Evolutionary conservation across 2,888 invertebrate species (phyloP).

Genomic region (Chironomus tentans): DNA sequence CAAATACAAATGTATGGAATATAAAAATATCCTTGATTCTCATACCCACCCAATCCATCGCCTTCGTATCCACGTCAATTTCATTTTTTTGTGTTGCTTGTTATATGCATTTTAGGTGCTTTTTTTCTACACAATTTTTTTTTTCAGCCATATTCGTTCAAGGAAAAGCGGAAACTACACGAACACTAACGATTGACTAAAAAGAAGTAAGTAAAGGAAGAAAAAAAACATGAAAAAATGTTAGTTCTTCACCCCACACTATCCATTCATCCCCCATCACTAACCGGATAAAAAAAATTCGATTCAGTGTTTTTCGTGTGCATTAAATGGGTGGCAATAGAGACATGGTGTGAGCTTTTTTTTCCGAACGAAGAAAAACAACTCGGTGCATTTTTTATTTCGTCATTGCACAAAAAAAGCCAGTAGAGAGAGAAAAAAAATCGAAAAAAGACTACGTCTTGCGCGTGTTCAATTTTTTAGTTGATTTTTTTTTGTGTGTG

Average conservation of each 20-base stretch:
- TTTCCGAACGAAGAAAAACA: slow-evolving; percentile 11
- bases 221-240: slow-evolving; percentile 1
- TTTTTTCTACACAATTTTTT: slow-evolving; percentile 14
- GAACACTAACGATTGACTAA: slow-evolving; percentile 10
- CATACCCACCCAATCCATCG: background rate
- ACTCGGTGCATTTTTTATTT: slow-evolving; percentile 11
- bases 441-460: background rate
- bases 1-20: background rate
- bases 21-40: slow-evolving; percentile 9
- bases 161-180: slow-evolving; percentile 26
- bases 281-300: slow-evolving; percentile 8
- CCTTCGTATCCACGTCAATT: slow-evolving; percentile 2
- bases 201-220: background rate
- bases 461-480: slow-evolving; percentile 2
- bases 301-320: slow-evolving; percentile 16
- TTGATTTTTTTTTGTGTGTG: background rate
- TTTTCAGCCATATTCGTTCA: background rate
- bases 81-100: background rate
- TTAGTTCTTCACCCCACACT: background rate
- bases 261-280: background rate
- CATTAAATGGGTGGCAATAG: background rate
- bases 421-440: background rate
- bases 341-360: background rate
- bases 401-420: background rate
- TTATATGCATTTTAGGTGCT: slow-evolving; percentile 26